Evolutionary conservation across 2,888 invertebrate genomes (phyloP), one percentile per base, ranked within the genome.

Genomic region (Nasonia oneida): DNA sequence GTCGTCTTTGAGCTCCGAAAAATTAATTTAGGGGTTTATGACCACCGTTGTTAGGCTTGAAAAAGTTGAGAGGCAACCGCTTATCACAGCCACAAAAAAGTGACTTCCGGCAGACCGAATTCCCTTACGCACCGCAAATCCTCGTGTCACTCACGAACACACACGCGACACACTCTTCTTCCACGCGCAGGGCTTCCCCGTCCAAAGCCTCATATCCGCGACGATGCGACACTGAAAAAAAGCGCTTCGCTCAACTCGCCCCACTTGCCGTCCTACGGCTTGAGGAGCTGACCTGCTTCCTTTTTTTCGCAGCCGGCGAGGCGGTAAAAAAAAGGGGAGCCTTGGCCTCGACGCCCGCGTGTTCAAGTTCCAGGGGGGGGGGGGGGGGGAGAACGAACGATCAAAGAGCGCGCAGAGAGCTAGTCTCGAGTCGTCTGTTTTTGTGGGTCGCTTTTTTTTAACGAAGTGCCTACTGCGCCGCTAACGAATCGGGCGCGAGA

Each of bases 301-400:
- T 73, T 83, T 83, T 70, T 83, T 74, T 42, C 18, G 39, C 12
- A 67, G 42, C 4, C 39, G 42, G 10, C 78, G 75, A 18, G n/a
- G 29, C 70, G 42, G 29, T 18, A n/a, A 73, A 73, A 39, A 73
- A 73, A 67, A 4, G 37, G n/a, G 15, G 53, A 77, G 71, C 83
- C 83, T 83, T 83, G 78, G 78, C 78, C 83, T 83, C 61, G 37
- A n/a, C 57, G 67, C 23, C 18, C 29, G 53, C 42, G 42, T 73
- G 39, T 83, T 83, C 78, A 78, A 83, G 73, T 78, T 83, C 73
- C 61, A 29, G 23, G 18, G 23, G n/a, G 67, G 12, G 57, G 12
- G n/a, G n/a, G 33, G 33, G 29, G 23, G 33, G 33, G 67, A 3
- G 67, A 12, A 6, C 18, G 42, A 39, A 39, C 39, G 70, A 77